Evolutionary conservation across 2,888 invertebrate species (phyloP).

Genomic region (Acrobasis suavella): DNA sequence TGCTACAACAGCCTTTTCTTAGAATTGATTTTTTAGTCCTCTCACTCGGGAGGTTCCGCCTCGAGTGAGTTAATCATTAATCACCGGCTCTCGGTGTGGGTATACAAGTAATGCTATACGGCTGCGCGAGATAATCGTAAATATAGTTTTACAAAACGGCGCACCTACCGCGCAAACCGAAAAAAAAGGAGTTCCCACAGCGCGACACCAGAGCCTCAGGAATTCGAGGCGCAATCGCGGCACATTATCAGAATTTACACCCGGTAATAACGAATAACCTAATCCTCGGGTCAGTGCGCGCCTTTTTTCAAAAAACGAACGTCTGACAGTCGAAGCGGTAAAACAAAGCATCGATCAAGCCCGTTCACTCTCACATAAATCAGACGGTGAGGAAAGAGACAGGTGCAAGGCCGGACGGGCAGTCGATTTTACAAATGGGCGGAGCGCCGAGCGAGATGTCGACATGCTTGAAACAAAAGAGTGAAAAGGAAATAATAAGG

Average conservation of each 20-base stretch:
- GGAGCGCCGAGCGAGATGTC: constrained; percentile 76
- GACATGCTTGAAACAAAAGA: constrained; percentile 75
- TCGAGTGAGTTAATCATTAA: constrained; percentile 63
- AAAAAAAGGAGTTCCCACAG: constrained; percentile 57
- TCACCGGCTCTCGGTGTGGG: constrained; percentile 56
- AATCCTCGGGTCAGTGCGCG: constrained; percentile 49
- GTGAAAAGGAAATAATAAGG: constrained; percentile 76
- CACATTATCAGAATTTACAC: constrained; percentile 71
- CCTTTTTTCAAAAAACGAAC: constrained; percentile 62
- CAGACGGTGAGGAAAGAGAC: constrained; percentile 78
- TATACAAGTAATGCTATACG: constrained; percentile 66
- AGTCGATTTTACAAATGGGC: constrained; percentile 82
- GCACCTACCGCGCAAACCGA: constrained; percentile 67
- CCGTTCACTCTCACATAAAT: constrained; percentile 81
- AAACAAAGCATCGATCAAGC: constrained; percentile 81
- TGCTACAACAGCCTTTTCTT: constrained; percentile 43
- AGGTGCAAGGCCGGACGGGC: constrained; percentile 75
- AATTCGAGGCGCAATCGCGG: constrained; percentile 67
- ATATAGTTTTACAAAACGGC: constrained; percentile 75
- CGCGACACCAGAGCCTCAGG: constrained; percentile 65
- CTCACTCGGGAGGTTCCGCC: constrained; percentile 49
- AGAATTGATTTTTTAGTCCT: constrained; percentile 54
- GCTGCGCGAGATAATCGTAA: constrained; percentile 71
- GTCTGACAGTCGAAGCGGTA: constrained; percentile 66
- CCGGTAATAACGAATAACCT: constrained; percentile 40